phyloP scores from a whole-genome alignment of 2,888 invertebrate species.

The Pristionchus mayeri region DNA sequence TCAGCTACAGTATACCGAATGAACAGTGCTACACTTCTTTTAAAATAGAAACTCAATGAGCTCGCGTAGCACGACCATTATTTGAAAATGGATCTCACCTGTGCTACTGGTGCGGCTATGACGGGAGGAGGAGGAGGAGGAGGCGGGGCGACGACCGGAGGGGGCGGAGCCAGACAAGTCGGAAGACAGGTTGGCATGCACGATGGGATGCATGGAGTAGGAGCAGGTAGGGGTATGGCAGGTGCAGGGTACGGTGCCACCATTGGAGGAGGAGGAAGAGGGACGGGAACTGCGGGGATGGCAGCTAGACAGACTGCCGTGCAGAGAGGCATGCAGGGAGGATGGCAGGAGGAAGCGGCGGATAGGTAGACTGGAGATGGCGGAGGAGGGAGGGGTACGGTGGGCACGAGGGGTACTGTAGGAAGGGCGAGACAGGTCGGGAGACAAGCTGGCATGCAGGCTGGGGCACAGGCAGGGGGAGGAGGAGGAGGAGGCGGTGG shows the following conservation, averaged over 20 bases:
- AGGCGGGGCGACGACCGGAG: background rate
- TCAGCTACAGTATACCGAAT: background rate
- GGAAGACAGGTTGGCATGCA: background rate
- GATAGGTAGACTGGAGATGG: slow-evolving; percentile 29
- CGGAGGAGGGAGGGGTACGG: background rate
- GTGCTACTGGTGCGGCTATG: background rate
- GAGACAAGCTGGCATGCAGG: background rate
- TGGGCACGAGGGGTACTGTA: background rate
- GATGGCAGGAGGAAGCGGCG: background rate
- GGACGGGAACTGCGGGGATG: background rate
- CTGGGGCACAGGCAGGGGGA: background rate
- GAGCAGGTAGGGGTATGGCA: background rate
- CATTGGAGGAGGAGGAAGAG: background rate
- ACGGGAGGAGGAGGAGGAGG: background rate
- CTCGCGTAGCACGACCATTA: background rate
- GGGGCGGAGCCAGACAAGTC: background rate
- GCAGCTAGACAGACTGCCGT: background rate
- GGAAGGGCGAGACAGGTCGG: slow-evolving; percentile 5
- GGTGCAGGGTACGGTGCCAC: background rate
- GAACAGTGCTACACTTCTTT: background rate
- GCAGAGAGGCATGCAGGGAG: slow-evolving; percentile 34
- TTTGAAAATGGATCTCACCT: background rate
- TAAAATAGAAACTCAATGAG: background rate
- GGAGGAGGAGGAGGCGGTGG: slow-evolving; percentile 25
- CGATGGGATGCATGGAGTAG: background rate